phyloP scores from a whole-genome alignment of 2,888 invertebrate species.

The Apamea epomidion region DNA sequence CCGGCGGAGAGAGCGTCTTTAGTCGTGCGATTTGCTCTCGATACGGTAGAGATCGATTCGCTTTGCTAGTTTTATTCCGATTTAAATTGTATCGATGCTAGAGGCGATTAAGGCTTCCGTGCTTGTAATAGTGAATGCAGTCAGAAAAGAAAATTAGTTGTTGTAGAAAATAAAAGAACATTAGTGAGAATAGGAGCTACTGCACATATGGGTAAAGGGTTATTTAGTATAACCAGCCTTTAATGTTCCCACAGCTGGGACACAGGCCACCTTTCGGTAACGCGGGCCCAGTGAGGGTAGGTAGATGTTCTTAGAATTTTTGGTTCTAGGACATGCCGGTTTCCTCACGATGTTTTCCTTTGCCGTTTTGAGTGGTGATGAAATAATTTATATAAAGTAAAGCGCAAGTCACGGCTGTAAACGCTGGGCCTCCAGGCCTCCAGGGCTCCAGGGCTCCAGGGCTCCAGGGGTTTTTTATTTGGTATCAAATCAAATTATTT shows the following conservation, averaged over 20 bases:
- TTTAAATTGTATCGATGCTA: constrained; percentile 89
- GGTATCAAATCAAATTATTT: constrained; percentile 7
- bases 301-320: no score
- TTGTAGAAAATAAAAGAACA: constrained; percentile 66
- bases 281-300: no score
- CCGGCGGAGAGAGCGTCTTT: constrained; percentile 85
- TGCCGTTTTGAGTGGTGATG: no score
- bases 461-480: constrained; percentile 25
- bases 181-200: constrained; percentile 29
- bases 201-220: neutral
- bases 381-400: neutral
- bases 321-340: no score
- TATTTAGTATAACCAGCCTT: no score
- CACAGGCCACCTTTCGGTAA: neutral
- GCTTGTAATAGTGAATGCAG: constrained; percentile 72
- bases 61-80: constrained; percentile 86
- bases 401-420: neutral
- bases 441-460: no score
- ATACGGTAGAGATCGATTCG: constrained; percentile 87
- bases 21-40: constrained; percentile 88
- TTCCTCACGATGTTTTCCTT: no score
- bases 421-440: neutral
- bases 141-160: constrained; percentile 81
- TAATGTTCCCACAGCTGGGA: neutral
- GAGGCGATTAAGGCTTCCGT: constrained; percentile 86